Evolutionary conservation across 2,797 vertebrate genomes (phyloP), one percentile per base, ranked within the genome.

Genomic region (Tokudaia tokunoshimensis): DNA sequence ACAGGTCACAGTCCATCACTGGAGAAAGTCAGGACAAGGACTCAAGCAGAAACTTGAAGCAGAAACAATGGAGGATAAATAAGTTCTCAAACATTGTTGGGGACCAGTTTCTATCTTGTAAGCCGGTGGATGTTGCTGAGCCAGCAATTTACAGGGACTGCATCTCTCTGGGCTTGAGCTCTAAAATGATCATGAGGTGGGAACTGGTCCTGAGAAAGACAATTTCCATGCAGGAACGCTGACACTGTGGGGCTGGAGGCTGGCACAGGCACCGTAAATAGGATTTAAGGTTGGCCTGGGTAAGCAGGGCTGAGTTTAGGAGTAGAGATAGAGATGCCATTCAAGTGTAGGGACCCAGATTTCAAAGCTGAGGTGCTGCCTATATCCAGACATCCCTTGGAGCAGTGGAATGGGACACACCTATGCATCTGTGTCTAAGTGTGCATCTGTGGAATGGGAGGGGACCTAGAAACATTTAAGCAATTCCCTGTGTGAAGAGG

Each of bases 391-490:
- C 37, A 10, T 55, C 14, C 1, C 44, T 7, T 0, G 2, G 44
- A 47, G n/a, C 8, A 57, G n/a, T 19, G 47, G 29, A 2, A 3
- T 4, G 11, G 55, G 17, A 50, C 12, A 31, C 19, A 29, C 29
- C 14, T 47, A 14, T 44, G 0, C 26, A 19, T 44, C 4, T 14
- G 19, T 12, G 76, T 47, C 44, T 1, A 3, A 7, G 0, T 12
- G 26, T 5, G 65, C 24, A 57, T 14, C 0, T 13, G 37, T 12
- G 9, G 52, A 52, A 52, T 52, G 52, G 52, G 59, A 4, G 3
- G 17, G 31, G 4, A 31, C 75, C 26, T 3, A 52, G 3, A 13
- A 8, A 29, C 2, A 14, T 55, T 59, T 34, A 13, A 24, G 83
- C 14, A 67, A 44, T 26, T 44, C 31, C n/a, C 11, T 44, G 13